A percentile compares a stretch with the other conserved stretches of the same genome.
phyloP scores from a whole-genome alignment of 2,113 vertebrate genomes.

The Heterocephalus glaber region DNA sequence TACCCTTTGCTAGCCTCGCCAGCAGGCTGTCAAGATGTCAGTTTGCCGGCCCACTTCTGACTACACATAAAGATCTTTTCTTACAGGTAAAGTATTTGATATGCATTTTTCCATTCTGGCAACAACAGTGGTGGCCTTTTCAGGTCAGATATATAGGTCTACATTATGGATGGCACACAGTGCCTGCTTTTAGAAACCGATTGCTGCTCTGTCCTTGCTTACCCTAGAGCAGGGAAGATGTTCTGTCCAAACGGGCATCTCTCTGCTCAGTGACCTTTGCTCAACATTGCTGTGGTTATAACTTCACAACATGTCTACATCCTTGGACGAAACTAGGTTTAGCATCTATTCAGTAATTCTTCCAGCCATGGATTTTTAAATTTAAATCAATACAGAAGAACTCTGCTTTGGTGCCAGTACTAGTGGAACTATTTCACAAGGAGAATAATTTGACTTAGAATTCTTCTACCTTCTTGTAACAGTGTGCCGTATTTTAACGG shows the following conservation, averaged over 20 bases:
- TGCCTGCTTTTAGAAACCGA: slow-evolving; percentile 46
- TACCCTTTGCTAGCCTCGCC: neutral
- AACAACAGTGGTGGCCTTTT: slow-evolving; percentile 29
- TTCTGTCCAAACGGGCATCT: neutral
- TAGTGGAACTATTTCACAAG: slow-evolving; percentile 47
- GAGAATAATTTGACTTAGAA: slow-evolving; percentile 67
- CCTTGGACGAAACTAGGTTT: neutral
- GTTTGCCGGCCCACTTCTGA: slow-evolving; percentile 63
- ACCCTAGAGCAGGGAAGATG: slow-evolving; percentile 5
- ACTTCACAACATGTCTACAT: neutral
- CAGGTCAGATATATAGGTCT: slow-evolving; percentile 61
- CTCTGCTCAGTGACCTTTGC: slow-evolving; percentile 18
- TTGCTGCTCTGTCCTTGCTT: slow-evolving; percentile 44
- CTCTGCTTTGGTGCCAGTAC: slow-evolving; percentile 39
- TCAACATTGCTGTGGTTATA: neutral
- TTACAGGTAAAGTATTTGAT: slow-evolving; percentile 58
- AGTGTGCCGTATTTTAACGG: slow-evolving; percentile 73
- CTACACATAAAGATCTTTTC: slow-evolving; percentile 36
- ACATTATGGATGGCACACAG: slow-evolving; percentile 37
- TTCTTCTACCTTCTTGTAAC: slow-evolving; percentile 56
- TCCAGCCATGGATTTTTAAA: slow-evolving; percentile 24
- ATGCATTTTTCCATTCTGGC: slow-evolving; percentile 67
- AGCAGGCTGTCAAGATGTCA: slow-evolving; percentile 62
- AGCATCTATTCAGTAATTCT: slow-evolving; percentile 28
- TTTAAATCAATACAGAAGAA: slow-evolving; percentile 45